Base-by-base conservation (phyloP, 2,797 vertebrate species). In the Anabacerthia variegaticeps region DNA sequence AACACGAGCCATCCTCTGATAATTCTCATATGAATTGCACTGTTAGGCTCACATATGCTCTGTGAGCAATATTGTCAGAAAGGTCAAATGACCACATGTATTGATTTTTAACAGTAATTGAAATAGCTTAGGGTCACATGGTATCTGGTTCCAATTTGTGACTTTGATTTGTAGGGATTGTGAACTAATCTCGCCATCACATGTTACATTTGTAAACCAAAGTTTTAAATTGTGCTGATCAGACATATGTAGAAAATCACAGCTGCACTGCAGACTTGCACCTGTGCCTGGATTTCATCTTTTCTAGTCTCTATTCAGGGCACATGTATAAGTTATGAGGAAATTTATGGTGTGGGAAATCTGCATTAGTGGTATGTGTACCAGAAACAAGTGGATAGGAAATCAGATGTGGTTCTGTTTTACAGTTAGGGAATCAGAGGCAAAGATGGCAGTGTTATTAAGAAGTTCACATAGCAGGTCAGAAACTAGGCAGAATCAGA, bases 131-230 rank as follows among this genome's bases (percentile, higher is more conserved):
- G 52, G 85, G 55, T 94, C 39, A 8, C 43, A 88, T 95, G 44
- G 51, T 91, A 54, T 92, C 88, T 96, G 95, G 66, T 94, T 96
- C 85, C 69, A 91, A 56, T 96, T 92, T 96, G 89, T 86, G 93
- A 78, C 77, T 96, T 92, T 95, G 90, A 95, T 97, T 96, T 94
- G 67, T 77, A 75, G 95, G 85, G 88, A 92, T 87, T 84, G 76
- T 92, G 85, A 95, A 86, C 96, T 94, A 83, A 93, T 96, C 71
- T 88, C 48, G 48, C 74, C 75, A 76, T 94, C 90, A 55, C 48
- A 89, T 80, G 69, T 93, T 92, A 88, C 72, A 89, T 77, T 95
- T 91, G 95, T 85, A 95, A 95, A 96, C 54, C 26, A 46, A 93
- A 96, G 59, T 92, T 91, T 95, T 94, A 78, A 78, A 95, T 73